Evolutionary conservation across 2,888 invertebrate genomes (phyloP).

Genomic region (Erannis defoliaria): DNA sequence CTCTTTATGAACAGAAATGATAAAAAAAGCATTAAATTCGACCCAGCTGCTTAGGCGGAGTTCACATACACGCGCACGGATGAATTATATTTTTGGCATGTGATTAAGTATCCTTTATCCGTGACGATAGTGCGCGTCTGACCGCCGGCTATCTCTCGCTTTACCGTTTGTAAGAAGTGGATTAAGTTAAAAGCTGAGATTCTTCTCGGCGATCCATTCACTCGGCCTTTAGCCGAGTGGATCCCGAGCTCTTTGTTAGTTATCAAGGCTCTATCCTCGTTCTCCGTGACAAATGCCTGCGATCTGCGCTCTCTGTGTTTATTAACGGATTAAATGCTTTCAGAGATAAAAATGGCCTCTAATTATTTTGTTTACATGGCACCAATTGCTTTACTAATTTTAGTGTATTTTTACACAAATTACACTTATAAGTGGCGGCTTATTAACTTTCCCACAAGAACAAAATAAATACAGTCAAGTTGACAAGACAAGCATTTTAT

Average conservation of each 20-base stretch:
- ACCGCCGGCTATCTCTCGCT: constrained; percentile 42
- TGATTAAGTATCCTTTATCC: constrained; percentile 16
- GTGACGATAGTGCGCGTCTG: constrained; percentile 32
- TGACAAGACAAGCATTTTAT: too few species aligned
- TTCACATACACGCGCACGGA: too few species aligned
- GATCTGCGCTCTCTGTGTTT: constrained; percentile 35
- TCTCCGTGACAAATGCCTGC: constrained; percentile 52
- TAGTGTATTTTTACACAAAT: too few species aligned
- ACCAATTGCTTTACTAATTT: background rate
- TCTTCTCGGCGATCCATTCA: constrained; percentile 55
- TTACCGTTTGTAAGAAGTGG: constrained; percentile 37
- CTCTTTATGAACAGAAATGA: too few species aligned
- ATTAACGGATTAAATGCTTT: constrained; percentile 49
- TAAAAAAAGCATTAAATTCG: too few species aligned
- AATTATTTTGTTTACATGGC: constrained; percentile 23
- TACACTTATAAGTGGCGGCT: too few species aligned
- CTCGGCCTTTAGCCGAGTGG: constrained; percentile 55
- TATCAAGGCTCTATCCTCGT: constrained; percentile 49
- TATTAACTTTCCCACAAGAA: too few species aligned
- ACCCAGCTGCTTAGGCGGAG: too few species aligned
- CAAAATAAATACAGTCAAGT: too few species aligned
- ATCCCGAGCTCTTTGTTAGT: constrained; percentile 58
- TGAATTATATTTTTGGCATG: background rate
- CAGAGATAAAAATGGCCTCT: constrained; percentile 14
- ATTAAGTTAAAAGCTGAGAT: constrained; percentile 54